Evolutionary conservation across 2,797 vertebrate genomes (phyloP), one percentile per base, ranked within the genome.

Genomic region (Rachycentron canadum): DNA sequence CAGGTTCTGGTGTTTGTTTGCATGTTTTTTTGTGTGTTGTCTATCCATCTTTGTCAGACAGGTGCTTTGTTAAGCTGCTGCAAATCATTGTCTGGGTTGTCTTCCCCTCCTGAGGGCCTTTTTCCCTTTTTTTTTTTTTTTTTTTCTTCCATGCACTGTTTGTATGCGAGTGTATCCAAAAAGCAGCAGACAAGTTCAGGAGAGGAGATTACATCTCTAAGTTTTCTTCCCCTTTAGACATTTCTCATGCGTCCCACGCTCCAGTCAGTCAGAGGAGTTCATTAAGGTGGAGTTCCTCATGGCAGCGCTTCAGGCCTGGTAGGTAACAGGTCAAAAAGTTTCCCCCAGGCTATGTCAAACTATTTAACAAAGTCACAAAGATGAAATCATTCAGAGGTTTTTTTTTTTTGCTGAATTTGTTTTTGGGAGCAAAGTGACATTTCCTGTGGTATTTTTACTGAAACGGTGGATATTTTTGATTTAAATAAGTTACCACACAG

Each of bases 21-120:
- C 64, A 80, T 90, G 84, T 87, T 75, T 88, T 70, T 49, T 23
- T 81, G 57, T 74, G 73, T 63, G 56, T 78, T 71, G 60, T 87
- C 77, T 66, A 43, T 79, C 71, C 40, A 47, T 88, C 71, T 82
- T 59, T 87, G 76, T 72, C 79, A 79, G 87, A 85, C 86, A 92
- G 90, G 88, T 91, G 81, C 86, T 89, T 90, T 91, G 88, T 91
- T 92, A 91, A 91, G 88, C 78, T 79, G 84, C 88, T 88, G 90
- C 89, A 93, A 94, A 91, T 94, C 92, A 93, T 89, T 78, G 86
- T 90, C 88, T 84, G 78, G 49, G 63, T 78, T 84, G 79, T 86
- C 81, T 90, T 78, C 52, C 25, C 23, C 81, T 92, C 86, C 85
- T 66, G 30, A 60, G 81, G 80, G 87, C 66, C n/a, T 73, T 75